These are phyloP conservation scores for Phyllostomus hastatus DNA, from an alignment of 2,113 vertebrate species.

Conservation along the genomic window DNA sequence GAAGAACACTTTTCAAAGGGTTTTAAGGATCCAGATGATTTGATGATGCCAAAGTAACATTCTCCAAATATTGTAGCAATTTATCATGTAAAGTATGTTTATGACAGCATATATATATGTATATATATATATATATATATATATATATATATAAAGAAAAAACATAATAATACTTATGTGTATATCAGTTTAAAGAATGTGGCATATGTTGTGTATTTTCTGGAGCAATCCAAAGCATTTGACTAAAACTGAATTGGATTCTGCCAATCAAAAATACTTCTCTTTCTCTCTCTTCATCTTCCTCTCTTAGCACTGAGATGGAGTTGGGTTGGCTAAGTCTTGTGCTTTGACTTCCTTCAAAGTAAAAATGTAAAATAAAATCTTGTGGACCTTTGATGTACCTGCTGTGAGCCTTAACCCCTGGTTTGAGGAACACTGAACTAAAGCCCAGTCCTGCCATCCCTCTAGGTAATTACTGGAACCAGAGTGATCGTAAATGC, in stretches of 20 bases:
- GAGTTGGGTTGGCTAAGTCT: not conserved
- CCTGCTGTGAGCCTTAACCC: not conserved
- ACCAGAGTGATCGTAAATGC: not conserved
- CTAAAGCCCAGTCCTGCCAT: not conserved
- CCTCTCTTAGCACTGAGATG: not conserved
- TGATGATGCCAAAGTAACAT: constrained; percentile 41
- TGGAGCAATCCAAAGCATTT: constrained; percentile 28
- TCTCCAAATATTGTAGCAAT: constrained; percentile 34
- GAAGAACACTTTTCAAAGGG: not conserved
- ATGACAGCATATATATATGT: constrained; percentile 11
- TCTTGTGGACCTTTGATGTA: not conserved
- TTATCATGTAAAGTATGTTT: constrained; percentile 36
- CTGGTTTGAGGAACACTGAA: not conserved
- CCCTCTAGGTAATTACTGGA: not conserved
- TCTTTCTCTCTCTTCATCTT: not conserved
- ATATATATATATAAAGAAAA: not conserved
- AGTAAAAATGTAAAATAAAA: not conserved
- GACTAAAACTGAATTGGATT: not conserved
- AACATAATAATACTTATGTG: not conserved
- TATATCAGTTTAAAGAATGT: not conserved
- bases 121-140: not conserved
- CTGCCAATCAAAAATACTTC: not conserved
- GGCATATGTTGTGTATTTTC: not conserved
- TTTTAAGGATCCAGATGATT: not conserved
- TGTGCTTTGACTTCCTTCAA: not conserved